Percentiles rank a stretch among this genome's conserved stretches.
Evolutionary conservation across 2,113 vertebrate genomes (phyloP).

Genomic region (Crotalus horridus): DNA sequence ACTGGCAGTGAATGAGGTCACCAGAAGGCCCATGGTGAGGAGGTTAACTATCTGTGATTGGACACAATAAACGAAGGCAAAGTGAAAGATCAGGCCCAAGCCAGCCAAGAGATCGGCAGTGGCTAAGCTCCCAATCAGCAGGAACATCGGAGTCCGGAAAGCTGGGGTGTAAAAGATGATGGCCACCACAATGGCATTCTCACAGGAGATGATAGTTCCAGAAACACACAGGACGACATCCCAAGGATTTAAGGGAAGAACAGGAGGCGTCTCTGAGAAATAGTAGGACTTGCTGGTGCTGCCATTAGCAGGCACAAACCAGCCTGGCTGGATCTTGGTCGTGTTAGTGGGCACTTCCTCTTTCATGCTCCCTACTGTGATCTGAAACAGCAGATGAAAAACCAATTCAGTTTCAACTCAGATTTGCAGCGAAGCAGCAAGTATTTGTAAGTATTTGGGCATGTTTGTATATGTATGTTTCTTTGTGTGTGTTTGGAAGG

Average conservation of each 20-base stretch:
- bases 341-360: conserved; percentile 39
- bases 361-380: conserved; percentile 39
- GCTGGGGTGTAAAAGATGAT: conserved; percentile 82
- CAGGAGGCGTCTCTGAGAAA: conserved; percentile 53
- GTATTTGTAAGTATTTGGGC: neutral
- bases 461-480: neutral
- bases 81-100: conserved; percentile 84
- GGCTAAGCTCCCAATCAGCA: conserved; percentile 88
- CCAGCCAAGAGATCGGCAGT: conserved; percentile 87
- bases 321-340: conserved; percentile 46
- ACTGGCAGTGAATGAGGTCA: conserved; percentile 86
- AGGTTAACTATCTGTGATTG: conserved; percentile 74
- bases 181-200: conserved; percentile 88
- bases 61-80: conserved; percentile 81
- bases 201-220: conserved; percentile 85
- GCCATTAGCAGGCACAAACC: conserved; percentile 43
- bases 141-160: conserved; percentile 85
- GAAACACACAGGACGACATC: conserved; percentile 86
- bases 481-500: neutral
- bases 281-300: conserved; percentile 61
- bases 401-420: neutral
- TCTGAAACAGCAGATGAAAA: neutral
- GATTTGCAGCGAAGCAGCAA: no score
- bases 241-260: conserved; percentile 76
- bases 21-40: conserved; percentile 82